A percentile compares a stretch with the other conserved stretches of the same genome.
phyloP scores from a whole-genome alignment of 2,113 vertebrate genomes.

The human (Homo sapiens) region GRCh38 chr6:167901501-167902000 shows the following conservation, averaged over 20 bases:
- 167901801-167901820: too few relatives aligned
- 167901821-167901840: too few relatives aligned
- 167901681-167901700: rapidly evolving
- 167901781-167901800: neutral
- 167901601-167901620: neutral
- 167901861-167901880: too few relatives aligned
- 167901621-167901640: neutral
- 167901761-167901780: neutral
- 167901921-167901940: too few relatives aligned
- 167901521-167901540: neutral
- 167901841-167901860: too few relatives aligned
- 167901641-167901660: neutral
- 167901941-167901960: too few relatives aligned
- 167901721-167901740: neutral
- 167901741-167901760: neutral
- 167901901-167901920: too few relatives aligned
- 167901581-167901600: neutral
- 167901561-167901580: neutral
- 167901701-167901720: rapidly evolving
- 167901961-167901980: too few relatives aligned
- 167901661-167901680: rapidly evolving
- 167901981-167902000: too few relatives aligned
- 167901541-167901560: neutral
- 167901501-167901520: neutral
- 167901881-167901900: too few relatives aligned